Percentiles rank a stretch among this genome's conserved stretches.
Evolutionary conservation across 2,113 vertebrate genomes (phyloP).

Genomic region (Pipa parva): DNA sequence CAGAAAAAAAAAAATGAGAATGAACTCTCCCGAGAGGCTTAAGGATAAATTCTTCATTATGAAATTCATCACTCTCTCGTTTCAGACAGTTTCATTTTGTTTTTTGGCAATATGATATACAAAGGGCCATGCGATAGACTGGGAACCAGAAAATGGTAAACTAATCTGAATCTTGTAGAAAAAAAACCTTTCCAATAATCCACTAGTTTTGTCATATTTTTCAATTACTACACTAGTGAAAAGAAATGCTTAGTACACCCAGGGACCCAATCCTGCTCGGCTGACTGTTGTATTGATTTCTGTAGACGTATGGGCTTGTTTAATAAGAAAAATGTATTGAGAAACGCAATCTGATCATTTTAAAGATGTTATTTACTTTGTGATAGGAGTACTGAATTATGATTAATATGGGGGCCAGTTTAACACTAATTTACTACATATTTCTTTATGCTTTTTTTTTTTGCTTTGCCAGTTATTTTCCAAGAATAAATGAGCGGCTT

Average conservation of each 20-base stretch:
- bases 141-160: conserved; percentile 41
- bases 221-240: conserved; percentile 34
- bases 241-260: conserved; percentile 38
- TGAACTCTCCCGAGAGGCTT: conserved; percentile 10
- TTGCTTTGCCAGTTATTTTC: background rate
- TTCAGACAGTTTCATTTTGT: conserved; percentile 41
- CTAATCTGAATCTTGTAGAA: conserved; percentile 42
- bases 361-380: conserved; percentile 68
- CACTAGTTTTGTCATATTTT: conserved; percentile 56
- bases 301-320: conserved; percentile 46
- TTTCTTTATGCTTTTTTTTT: conserved; percentile 43
- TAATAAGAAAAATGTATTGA: conserved; percentile 68
- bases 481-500: conserved; percentile 38
- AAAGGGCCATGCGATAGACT: conserved; percentile 30
- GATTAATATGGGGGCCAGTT: conserved; percentile 65
- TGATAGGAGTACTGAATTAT: conserved; percentile 67
- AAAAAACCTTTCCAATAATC: conserved; percentile 49
- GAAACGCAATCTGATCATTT: conserved; percentile 57
- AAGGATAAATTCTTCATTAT: conserved; percentile 36
- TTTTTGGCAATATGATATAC: conserved; percentile 37
- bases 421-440: conserved; percentile 55
- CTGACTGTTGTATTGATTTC: conserved; percentile 55
- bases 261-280: conserved; percentile 8
- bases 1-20: conserved; percentile 25
- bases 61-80: conserved; percentile 38